These are phyloP conservation scores for Thaumetopoea pityocampa DNA, from an alignment of 1,140 invertebrate species.

Conservation along the genomic window DNA sequence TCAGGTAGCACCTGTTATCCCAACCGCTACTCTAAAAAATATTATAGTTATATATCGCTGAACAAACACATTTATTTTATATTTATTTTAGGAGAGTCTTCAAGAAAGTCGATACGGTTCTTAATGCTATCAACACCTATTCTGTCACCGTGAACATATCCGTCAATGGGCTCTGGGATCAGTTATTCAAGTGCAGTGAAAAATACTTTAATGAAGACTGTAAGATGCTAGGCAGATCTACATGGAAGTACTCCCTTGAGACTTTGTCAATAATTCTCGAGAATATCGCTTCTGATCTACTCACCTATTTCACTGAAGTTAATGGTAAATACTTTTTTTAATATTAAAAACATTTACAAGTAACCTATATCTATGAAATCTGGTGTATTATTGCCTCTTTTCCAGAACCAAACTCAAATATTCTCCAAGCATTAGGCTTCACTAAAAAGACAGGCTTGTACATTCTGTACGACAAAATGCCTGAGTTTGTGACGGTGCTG, in stretches of 20 bases:
- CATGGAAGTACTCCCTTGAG: slow-evolving; percentile 35
- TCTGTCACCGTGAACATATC: slow-evolving; percentile 17
- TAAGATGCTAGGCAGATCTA: slow-evolving; percentile 22
- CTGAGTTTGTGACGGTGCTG: slow-evolving; percentile 53
- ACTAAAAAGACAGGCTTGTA: slow-evolving; percentile 58
- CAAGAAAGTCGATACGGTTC: slow-evolving; percentile 43
- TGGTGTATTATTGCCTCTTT: slow-evolving; percentile 4
- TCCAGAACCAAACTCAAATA: slow-evolving; percentile 52
- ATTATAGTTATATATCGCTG: too few relatives aligned
- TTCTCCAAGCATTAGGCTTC: slow-evolving; percentile 62
- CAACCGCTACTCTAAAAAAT: too few relatives aligned
- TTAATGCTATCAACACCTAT: slow-evolving; percentile 39
- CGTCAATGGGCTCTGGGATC: slow-evolving; percentile 36
- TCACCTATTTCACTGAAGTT: slow-evolving; percentile 47
- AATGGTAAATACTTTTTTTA: slow-evolving; percentile 33
- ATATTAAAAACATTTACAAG: not conserved
- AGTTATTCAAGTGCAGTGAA: slow-evolving; percentile 34
- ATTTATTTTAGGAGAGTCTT: slow-evolving; percentile 41
- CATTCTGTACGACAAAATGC: slow-evolving; percentile 54
- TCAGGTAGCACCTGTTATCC: too few relatives aligned
- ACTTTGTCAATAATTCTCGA: slow-evolving; percentile 36
- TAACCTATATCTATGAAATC: not conserved
- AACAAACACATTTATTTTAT: not conserved
- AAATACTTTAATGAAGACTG: slow-evolving; percentile 29
- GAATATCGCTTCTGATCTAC: slow-evolving; percentile 40